phyloP scores from a whole-genome alignment of 2,797 vertebrate genomes.

The Xerus rutilus region DNA sequence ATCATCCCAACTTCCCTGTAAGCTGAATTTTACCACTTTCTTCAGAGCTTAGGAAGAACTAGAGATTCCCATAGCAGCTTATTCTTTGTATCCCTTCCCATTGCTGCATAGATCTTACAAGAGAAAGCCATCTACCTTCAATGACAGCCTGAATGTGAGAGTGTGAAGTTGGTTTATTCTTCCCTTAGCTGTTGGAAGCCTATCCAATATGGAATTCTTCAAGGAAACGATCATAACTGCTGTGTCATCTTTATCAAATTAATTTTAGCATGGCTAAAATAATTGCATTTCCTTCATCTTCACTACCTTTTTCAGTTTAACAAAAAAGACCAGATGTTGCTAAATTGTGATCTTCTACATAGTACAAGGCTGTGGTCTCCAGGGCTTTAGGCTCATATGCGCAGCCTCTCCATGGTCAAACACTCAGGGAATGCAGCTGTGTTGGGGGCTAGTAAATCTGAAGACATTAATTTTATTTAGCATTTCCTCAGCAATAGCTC shows the following conservation, averaged over 20 bases:
- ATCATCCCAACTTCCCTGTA: background rate
- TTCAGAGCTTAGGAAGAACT: background rate
- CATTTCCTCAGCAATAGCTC: slow-evolving; percentile 74
- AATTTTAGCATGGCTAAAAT: slow-evolving; percentile 65
- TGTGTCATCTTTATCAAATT: slow-evolving; percentile 74
- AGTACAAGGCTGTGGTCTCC: slow-evolving; percentile 69
- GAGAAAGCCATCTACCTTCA: background rate
- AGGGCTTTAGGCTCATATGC: slow-evolving; percentile 73
- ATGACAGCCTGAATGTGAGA: background rate
- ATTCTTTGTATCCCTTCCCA: background rate
- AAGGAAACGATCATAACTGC: slow-evolving; percentile 45
- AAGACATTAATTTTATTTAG: slow-evolving; percentile 83
- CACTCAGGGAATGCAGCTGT: slow-evolving; percentile 55
- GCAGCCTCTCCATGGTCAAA: slow-evolving; percentile 46
- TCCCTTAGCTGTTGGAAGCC: background rate
- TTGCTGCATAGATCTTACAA: background rate
- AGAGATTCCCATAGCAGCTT: background rate
- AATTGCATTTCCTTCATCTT: slow-evolving; percentile 75
- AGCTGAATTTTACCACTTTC: background rate
- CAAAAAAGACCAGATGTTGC: slow-evolving; percentile 75
- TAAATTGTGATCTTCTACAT: slow-evolving; percentile 63
- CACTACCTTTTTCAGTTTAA: slow-evolving; percentile 69
- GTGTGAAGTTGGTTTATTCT: background rate
- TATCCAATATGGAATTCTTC: slow-evolving; percentile 9
- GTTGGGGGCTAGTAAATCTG: slow-evolving; percentile 76